Evolutionary conservation across 2,113 vertebrate species (phyloP).

Genomic region (Pleuronectes platessa): DNA sequence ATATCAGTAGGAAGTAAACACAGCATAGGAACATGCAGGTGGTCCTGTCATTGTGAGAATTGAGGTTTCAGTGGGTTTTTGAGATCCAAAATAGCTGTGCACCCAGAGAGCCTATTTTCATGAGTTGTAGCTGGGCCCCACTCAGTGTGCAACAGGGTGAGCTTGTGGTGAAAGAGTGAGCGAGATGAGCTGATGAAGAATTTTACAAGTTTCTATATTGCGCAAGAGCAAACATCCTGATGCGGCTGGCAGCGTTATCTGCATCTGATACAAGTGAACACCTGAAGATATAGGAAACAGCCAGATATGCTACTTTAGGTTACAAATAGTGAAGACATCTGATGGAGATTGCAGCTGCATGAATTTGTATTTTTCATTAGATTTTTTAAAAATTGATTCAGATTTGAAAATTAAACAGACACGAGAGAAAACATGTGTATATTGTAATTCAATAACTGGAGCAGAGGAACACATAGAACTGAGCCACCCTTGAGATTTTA

Average conservation of each 20-base stretch:
- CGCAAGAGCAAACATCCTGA: constrained; percentile 43
- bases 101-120: constrained; percentile 34
- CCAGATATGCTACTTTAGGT: background rate
- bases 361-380: background rate
- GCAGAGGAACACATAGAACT: background rate
- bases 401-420: too few species aligned
- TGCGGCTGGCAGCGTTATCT: constrained; percentile 5
- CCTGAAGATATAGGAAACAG: background rate
- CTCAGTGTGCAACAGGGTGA: too few species aligned
- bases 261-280: constrained; percentile 8
- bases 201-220: constrained; percentile 24
- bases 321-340: background rate
- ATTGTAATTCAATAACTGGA: too few species aligned
- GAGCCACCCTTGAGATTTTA: background rate
- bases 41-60: background rate
- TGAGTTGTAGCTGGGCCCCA: background rate
- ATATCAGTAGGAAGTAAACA: background rate
- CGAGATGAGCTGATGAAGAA: background rate
- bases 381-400: background rate
- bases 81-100: constrained; percentile 12
- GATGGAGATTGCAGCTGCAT: background rate
- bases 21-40: too few species aligned
- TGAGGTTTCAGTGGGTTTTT: constrained; percentile 12
- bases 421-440: too few species aligned
- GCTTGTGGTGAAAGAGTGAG: background rate